Base-by-base conservation (phyloP, 64 coral and sea anemone genomes). In the Montipora foliosa region DNA sequence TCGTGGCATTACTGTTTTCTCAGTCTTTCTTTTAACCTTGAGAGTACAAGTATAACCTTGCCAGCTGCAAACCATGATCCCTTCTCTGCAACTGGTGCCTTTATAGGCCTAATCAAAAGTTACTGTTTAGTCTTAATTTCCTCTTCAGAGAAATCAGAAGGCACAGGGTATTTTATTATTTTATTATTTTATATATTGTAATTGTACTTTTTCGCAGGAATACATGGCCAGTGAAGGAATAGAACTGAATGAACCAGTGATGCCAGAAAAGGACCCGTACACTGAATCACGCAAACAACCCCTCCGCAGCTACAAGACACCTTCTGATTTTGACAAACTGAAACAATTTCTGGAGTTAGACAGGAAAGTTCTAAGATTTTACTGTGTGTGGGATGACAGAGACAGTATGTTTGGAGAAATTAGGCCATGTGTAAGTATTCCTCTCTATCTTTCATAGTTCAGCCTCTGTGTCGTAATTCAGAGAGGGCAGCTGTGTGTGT, bases 331-430 rank as follows among this genome's bases (percentile, higher is more conserved):
- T 93, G 98, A 99, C 88, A 96, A 99, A 91, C 67, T 99, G 47
- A 94, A 96, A 55, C 98, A 99, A 80, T 99, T 99, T 48, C 2
- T 99, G 37, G 95, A 96, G 70, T 67, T 99, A 76, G 98, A 99
- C 69, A 59, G 98, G 13, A 96, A 99, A 74, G 98, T 99, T 11
- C 81, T 99, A 67, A 93, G 98, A 59, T 99, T 99, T 70, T 99
- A 92, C 60, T 99, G 98, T 92, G 92, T 99, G 25, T 99, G 98
- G 98, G 98, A 99, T 82, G 98, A 99, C 89, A 96, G 98, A 74
- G 98, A 99, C 62, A 99, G 94, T 19, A 99, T 99, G 98, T 99
- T 99, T 96, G 98, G 98, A 24, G 98, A 99, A 84, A 99, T 99
- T 78, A 82, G 98, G 25, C 98, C 94, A 1, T 99, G 89, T 92